These are phyloP conservation scores for Agrotis puta DNA, from an alignment of 2,888 invertebrate species.

Conservation along the genomic window DNA sequence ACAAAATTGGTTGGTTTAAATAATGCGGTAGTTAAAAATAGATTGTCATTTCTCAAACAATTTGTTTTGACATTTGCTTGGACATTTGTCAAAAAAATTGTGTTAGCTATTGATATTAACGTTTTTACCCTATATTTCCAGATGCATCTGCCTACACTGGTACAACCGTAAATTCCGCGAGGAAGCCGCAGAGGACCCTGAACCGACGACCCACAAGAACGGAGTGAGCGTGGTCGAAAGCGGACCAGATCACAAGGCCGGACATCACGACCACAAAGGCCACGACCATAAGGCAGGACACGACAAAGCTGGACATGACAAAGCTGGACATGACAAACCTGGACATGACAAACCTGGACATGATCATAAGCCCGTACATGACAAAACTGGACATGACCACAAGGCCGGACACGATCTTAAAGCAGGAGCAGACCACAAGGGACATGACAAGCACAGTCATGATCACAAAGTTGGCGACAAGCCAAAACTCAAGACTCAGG, in stretches of 20 bases:
- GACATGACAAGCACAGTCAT: conserved; percentile 53
- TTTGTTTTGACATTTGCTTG: too few relatives aligned
- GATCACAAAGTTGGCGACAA: conserved; percentile 60
- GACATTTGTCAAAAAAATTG: neutral
- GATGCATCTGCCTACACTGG: conserved; percentile 93
- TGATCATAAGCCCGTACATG: conserved; percentile 57
- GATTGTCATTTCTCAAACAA: too few relatives aligned
- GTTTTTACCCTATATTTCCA: conserved; percentile 68
- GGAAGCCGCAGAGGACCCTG: conserved; percentile 83
- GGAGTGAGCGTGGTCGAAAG: conserved; percentile 88
- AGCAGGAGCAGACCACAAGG: conserved; percentile 41
- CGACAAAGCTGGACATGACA: conserved; percentile 56
- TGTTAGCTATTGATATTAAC: neutral
- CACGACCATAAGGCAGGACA: conserved; percentile 75
- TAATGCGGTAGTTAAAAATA: conserved; percentile 12
- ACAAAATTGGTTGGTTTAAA: conserved; percentile 4
- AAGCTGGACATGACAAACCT: conserved; percentile 58
- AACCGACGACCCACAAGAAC: conserved; percentile 86
- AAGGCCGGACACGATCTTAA: conserved; percentile 53
- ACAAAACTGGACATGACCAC: conserved; percentile 54
- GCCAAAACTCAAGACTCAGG: conserved; percentile 83
- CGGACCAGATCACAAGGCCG: conserved; percentile 71
- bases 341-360: conserved; percentile 58
- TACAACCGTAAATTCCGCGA: conserved; percentile 87
- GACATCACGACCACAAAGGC: conserved; percentile 77